Evolutionary conservation across 2,113 vertebrate genomes (phyloP).

Genomic region (Osmerus eperlanus): DNA sequence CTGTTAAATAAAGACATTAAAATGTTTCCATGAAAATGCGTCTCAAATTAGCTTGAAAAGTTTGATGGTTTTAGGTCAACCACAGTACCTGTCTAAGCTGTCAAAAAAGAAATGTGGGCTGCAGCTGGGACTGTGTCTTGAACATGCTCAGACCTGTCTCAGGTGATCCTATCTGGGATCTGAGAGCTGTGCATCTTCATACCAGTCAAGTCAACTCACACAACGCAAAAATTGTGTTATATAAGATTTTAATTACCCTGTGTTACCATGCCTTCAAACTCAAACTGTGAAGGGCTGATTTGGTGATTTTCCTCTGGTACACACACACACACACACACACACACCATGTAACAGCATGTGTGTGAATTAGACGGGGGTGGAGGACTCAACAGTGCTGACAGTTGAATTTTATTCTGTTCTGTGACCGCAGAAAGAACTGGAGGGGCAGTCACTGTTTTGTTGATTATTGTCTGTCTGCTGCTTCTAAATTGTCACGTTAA

Average conservation of each 20-base stretch:
- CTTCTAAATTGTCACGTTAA: background rate
- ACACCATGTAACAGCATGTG: background rate
- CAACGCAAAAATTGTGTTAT: no score
- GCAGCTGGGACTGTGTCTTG: constrained; percentile 13
- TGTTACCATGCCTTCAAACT: no score
- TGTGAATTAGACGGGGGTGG: constrained; percentile 22
- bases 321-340: constrained; percentile 7
- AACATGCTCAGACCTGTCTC: constrained; percentile 19
- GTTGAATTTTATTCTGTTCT: constrained; percentile 52
- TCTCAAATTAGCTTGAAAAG: background rate
- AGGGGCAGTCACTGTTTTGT: constrained; percentile 36
- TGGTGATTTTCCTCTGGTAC: background rate
- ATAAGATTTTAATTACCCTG: no score
- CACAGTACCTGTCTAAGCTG: constrained; percentile 38
- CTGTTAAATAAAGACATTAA: no score
- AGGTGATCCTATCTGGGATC: no score
- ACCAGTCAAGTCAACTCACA: background rate
- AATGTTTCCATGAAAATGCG: no score
- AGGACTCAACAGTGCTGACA: constrained; percentile 54
- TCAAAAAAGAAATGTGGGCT: constrained; percentile 23
- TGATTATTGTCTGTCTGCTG: constrained; percentile 18
- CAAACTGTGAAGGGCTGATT: no score
- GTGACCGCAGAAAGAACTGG: constrained; percentile 48
- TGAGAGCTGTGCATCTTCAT: background rate
- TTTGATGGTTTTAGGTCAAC: constrained; percentile 31